Evolutionary conservation across 2,888 invertebrate species (phyloP), one percentile per base, ranked within the genome.

Genomic region (Amorpha juglandis): DNA sequence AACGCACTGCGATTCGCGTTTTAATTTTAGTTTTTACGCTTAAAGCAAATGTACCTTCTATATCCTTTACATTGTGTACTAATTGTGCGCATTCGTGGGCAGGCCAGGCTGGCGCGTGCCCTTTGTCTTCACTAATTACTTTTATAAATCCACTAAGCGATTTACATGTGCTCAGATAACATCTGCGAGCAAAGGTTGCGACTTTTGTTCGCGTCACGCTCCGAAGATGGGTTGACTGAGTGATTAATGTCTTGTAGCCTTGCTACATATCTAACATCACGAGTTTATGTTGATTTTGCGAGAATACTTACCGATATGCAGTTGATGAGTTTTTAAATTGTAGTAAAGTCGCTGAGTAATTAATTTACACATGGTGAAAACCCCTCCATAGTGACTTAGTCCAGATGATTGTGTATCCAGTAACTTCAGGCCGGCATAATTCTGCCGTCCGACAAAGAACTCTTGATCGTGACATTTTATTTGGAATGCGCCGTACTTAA

Each of bases 51-150:
- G 6, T n/a, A 9, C 45, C 66, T 16, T 66, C 66, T 66, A 47
- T 35, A 9, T 12, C 6, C 21, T 11, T 7, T 65, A 6, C 47
- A 16, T 66, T 66, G 27, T 47, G 63, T 47, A 27, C 81, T 84
- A 82, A 83, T 83, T 83, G 82, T 78, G 74, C 74, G 67, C 64
- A 70, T 67, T 71, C 72, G 74, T 74, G 73, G 71, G 70, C 71
- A 73, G 63, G 47, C 62, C 63, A 58, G 64, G 19, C 45, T 48
- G 73, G 77, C 81, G 78, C 80, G 81, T 82, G 84, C 85, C 83
- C 83, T 88, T 88, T 88, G 87, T 87, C 85, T 86, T 80, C 67
- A 69, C 81, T 88, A 88, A 89, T 88, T 87, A 85, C 88, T 85
- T 86, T 86, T 87, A 87, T 87, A 86, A 83, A 84, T 83, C 82